Percentiles rank a stretch among this genome's conserved stretches.
Evolutionary conservation across 2,113 vertebrate species (phyloP).

Genomic region (Paratilapia polleni): DNA sequence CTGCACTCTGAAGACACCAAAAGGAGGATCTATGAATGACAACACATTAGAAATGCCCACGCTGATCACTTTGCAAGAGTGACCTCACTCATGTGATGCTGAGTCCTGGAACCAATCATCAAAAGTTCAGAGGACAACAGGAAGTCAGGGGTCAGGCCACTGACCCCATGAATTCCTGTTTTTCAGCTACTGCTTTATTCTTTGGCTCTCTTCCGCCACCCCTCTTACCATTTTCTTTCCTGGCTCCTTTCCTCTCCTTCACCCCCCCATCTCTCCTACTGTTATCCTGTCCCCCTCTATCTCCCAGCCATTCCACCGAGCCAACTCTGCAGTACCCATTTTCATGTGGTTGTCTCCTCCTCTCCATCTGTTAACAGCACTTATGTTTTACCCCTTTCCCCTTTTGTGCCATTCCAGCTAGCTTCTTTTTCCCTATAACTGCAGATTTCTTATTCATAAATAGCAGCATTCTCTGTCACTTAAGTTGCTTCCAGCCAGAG

Average conservation of each 20-base stretch:
- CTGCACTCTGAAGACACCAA: not conserved
- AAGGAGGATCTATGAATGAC: not conserved
- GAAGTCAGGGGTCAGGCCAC: constrained; percentile 75
- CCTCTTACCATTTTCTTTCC: constrained; percentile 39
- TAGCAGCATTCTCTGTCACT: constrained; percentile 17
- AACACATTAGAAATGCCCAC: not conserved
- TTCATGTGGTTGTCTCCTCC: constrained; percentile 59
- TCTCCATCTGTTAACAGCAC: constrained; percentile 57
- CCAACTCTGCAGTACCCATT: constrained; percentile 41
- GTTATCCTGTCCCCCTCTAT: constrained; percentile 52
- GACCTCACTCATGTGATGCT: constrained; percentile 31
- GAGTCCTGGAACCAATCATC: constrained; percentile 71
- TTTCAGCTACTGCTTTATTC: constrained; percentile 70
- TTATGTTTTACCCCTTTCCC: constrained; percentile 19
- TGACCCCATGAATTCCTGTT: constrained; percentile 82
- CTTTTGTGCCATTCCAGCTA: constrained; percentile 9
- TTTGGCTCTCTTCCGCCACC: constrained; percentile 31
- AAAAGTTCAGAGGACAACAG: constrained; percentile 76
- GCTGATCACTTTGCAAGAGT: not conserved
- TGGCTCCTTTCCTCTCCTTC: constrained; percentile 32
- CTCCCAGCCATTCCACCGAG: constrained; percentile 36
- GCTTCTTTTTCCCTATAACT: not conserved
- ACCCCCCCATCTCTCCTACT: constrained; percentile 44
- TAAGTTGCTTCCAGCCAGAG: constrained; percentile 1
- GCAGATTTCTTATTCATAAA: not conserved